These are phyloP conservation scores for Leucoraja erinaceus DNA, from an alignment of 2,113 vertebrate species.

Conservation along the genomic window DNA sequence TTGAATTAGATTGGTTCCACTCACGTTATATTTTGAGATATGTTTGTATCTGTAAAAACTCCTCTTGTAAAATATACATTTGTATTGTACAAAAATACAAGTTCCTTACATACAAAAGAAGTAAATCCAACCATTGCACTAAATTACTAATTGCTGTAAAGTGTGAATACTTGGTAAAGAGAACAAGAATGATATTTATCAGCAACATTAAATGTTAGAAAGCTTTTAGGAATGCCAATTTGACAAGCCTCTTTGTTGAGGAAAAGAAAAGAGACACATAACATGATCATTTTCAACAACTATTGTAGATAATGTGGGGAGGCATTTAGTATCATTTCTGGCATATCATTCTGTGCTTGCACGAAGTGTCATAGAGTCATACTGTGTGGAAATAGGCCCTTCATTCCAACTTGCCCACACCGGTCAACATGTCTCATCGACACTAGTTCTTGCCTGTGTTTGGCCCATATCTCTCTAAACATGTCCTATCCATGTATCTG, in stretches of 20 bases:
- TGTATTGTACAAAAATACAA: background rate
- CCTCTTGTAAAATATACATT: background rate
- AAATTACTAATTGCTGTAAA: background rate
- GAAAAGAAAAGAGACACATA: background rate
- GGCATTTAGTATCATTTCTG: background rate
- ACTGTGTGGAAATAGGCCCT: no score
- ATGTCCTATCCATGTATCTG: no score
- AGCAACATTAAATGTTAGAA: background rate
- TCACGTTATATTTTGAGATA: background rate
- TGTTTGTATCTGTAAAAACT: background rate
- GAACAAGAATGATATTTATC: background rate
- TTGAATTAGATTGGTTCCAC: background rate
- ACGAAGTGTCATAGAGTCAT: no score
- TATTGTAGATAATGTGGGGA: background rate
- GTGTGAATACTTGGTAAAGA: background rate
- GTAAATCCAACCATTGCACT: background rate
- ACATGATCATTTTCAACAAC: background rate
- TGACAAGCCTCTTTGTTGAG: background rate
- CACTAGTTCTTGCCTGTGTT: no score
- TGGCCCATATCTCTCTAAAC: no score
- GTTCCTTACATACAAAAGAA: background rate
- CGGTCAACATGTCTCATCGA: no score
- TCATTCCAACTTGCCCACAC: no score
- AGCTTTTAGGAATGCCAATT: background rate
- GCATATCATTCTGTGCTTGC: background rate